A percentile compares a stretch with the other conserved stretches of the same genome.
These are phyloP conservation scores for Linyphia triangularis DNA, from an alignment of 2,888 invertebrate species.

Conservation along the genomic window DNA sequence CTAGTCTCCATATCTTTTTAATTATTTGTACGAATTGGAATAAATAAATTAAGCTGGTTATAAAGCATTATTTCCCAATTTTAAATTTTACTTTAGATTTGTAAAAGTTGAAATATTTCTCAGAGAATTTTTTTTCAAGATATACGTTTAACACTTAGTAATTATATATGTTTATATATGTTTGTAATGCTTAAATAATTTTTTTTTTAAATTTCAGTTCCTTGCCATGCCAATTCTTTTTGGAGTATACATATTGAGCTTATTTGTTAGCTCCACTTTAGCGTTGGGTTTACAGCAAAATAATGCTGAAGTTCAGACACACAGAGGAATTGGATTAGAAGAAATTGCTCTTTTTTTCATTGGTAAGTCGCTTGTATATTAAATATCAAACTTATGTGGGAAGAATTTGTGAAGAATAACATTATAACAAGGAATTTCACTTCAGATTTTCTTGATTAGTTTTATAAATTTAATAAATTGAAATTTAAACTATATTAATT, in stretches of 20 bases:
- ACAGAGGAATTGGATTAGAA: constrained; percentile 57
- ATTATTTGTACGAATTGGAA: no score
- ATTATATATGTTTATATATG: no score
- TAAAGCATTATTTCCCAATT: no score
- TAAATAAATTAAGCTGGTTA: no score
- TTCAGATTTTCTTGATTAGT: neutral
- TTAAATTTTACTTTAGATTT: no score
- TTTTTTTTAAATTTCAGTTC: neutral
- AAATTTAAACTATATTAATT: neutral
- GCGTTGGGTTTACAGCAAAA: constrained; percentile 42
- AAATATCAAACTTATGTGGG: no score
- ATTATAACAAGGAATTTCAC: neutral
- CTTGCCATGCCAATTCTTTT: constrained; percentile 16
- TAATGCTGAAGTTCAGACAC: neutral
- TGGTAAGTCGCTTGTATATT: constrained; percentile 11
- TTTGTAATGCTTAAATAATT: no score
- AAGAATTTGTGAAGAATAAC: no score
- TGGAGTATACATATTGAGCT: neutral
- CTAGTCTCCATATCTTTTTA: no score
- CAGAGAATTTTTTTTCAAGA: no score
- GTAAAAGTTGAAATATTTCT: no score
- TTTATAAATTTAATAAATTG: neutral
- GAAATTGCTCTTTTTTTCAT: constrained; percentile 64
- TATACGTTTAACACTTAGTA: no score
- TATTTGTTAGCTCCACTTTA: neutral